Evolutionary conservation across 2,888 invertebrate species (phyloP), one percentile per base, ranked within the genome.

Genomic region (Drosophila nigricruria): DNA sequence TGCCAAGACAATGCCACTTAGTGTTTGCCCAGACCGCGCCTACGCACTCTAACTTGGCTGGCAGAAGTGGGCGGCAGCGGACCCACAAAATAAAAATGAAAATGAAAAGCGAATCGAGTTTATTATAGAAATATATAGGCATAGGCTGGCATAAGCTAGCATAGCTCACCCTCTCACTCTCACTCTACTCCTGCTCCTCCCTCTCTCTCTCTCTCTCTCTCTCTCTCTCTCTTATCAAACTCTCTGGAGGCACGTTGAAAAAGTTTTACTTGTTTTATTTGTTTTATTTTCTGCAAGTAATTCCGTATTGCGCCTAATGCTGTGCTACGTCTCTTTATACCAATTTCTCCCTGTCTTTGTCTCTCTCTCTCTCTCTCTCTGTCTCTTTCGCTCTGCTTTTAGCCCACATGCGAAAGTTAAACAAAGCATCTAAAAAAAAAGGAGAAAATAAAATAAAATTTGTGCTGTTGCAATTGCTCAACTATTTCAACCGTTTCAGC

Each of bases 241-340:
- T 65, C 53, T 59, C 61, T 54, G 50, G 73, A 59, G 73, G 70
- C 74, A 68, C 70, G 68, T 72, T 36, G 76, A 54, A 73, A 87
- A 81, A 81, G 50, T 79, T 81, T 81, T 70, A 47, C 79, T 66
- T 71, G 78, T 71, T 87, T 82, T 84, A 77, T 84, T 84, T 86
- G 77, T 67, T 74, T 83, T 86, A 73, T 76, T 87, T 84, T 74
- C 70, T 66, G 79, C 79, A 79, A 86, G 81, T 77, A 85, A 85
- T 83, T 81, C 74, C 79, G 70, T 75, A 79, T 81, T 81, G 77
- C 73, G 84, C 84, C 84, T 86, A 84, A 84, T 86, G 72, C 79
- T 69, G 53, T 64, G 74, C 81, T 59, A 74, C 67, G 23, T 36
- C 52, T 34, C 34, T 20, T 27, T 32, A 10, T 70, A 27, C 47